Percentiles rank a stretch among this genome's conserved stretches.
Evolutionary conservation across 2,113 vertebrate species (phyloP).

Genomic region (human (Homo sapiens)): GRCh38 chrX:41919501-41920000

Average conservation of each 20-base stretch:
- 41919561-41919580: slow-evolving; percentile 42
- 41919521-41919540: slow-evolving; percentile 29
- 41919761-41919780: slow-evolving; percentile 38
- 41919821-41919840: slow-evolving; percentile 36
- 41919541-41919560: slow-evolving; percentile 31
- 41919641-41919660: slow-evolving; percentile 28
- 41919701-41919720: slow-evolving; percentile 37
- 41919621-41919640: slow-evolving; percentile 43
- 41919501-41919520: slow-evolving; percentile 10
- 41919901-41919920: slow-evolving; percentile 3
- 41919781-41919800: neutral
- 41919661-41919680: neutral
- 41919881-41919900: slow-evolving; percentile 1
- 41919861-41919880: slow-evolving; percentile 13
- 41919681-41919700: slow-evolving; percentile 55
- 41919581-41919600: slow-evolving; percentile 48
- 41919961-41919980: neutral
- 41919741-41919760: slow-evolving; percentile 50
- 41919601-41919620: slow-evolving; percentile 42
- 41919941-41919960: neutral
- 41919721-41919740: slow-evolving; percentile 28
- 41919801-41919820: slow-evolving; percentile 6
- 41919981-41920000: neutral
- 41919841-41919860: neutral
- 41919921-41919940: neutral